Percentiles rank a stretch among this genome's conserved stretches.
phyloP scores from a whole-genome alignment of 2,797 vertebrate species.

The Sebastes nivosus region DNA sequence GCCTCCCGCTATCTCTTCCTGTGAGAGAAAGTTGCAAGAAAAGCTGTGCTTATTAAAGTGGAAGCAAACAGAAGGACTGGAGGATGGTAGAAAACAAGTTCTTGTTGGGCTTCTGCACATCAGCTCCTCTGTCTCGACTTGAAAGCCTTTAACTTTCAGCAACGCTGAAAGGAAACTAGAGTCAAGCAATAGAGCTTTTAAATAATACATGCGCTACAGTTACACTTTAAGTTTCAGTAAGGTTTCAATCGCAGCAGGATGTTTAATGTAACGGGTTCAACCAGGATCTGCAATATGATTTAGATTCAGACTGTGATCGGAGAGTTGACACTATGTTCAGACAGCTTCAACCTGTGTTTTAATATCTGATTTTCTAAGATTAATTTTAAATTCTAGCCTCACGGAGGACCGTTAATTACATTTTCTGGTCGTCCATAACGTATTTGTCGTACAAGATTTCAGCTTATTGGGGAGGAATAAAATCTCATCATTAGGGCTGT shows the following conservation, averaged over 20 bases:
- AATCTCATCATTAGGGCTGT: no score
- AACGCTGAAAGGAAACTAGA: neutral
- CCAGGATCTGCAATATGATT: neutral
- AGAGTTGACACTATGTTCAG: no score
- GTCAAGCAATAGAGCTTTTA: neutral
- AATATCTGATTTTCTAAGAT: neutral
- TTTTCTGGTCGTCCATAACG: neutral
- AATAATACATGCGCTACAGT: neutral
- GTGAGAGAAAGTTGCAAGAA: constrained; percentile 1
- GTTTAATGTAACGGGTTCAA: neutral
- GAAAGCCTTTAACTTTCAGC: neutral
- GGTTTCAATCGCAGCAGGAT: neutral
- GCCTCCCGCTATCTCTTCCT: neutral
- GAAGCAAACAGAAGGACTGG: neutral
- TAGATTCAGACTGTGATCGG: neutral
- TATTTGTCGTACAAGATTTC: neutral
- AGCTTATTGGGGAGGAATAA: neutral
- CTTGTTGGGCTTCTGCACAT: neutral
- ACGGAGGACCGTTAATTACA: neutral
- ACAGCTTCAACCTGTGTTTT: neutral
- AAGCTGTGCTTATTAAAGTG: constrained; percentile 2
- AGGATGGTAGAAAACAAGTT: constrained; percentile 4
- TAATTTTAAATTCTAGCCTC: neutral
- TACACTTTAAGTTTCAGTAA: neutral
- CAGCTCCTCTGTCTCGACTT: neutral